Percentiles rank a stretch among this genome's conserved stretches.
Evolutionary conservation across 2,113 vertebrate species (phyloP).

Genomic region (Cololabis saira): DNA sequence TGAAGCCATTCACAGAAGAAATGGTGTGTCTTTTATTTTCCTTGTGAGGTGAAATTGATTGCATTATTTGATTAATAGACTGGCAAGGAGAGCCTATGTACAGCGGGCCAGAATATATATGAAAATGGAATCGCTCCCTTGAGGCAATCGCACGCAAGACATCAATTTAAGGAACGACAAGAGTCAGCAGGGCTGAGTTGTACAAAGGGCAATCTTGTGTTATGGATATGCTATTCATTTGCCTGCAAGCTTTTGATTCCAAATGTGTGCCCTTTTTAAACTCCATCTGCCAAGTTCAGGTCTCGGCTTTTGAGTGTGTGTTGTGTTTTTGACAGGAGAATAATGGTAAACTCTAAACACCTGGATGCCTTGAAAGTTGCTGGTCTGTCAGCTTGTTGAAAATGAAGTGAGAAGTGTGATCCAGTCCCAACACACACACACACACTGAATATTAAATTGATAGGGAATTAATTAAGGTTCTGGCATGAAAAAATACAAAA

Average conservation of each 20-base stretch:
- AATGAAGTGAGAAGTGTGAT: conserved; percentile 11
- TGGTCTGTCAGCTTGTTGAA: conserved; percentile 2
- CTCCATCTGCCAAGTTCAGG: conserved; percentile 11
- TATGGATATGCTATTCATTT: conserved; percentile 75
- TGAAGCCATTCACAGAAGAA: conserved; percentile 51
- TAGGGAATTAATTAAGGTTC: no score
- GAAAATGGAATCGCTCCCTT: conserved; percentile 70
- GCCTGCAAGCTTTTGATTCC: conserved; percentile 61
- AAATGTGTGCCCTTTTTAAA: conserved; percentile 55
- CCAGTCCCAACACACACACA: no score
- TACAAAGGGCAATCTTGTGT: conserved; percentile 76
- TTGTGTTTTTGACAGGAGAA: background rate
- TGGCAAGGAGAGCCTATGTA: conserved; percentile 32
- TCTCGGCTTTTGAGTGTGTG: conserved; percentile 23
- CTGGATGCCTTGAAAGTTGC: conserved; percentile 16
- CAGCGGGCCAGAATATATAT: conserved; percentile 50
- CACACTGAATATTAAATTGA: no score
- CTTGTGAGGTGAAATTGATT: conserved; percentile 63
- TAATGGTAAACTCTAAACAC: conserved; percentile 25
- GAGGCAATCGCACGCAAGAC: conserved; percentile 70
- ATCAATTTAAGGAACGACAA: conserved; percentile 76
- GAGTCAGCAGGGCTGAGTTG: conserved; percentile 74
- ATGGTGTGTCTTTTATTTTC: conserved; percentile 33
- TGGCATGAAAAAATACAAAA: no score
- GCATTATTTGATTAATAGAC: conserved; percentile 74